Conservation (phyloP, 1,140 invertebrate genomes). For the Tetragonula clypearis region DNA sequence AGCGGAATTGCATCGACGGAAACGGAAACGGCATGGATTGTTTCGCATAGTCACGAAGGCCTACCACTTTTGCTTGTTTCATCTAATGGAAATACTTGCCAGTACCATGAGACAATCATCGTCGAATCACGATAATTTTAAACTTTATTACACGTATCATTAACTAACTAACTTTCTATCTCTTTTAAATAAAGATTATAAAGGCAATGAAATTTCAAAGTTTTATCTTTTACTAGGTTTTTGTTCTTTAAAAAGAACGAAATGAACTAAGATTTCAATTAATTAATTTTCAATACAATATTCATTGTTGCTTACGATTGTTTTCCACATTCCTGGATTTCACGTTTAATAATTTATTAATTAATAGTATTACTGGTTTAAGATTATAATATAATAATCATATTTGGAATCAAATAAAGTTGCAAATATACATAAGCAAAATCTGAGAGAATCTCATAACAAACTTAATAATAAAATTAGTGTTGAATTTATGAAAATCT, state of each 20-base stretch:
- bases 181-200: neutral
- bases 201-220: neutral
- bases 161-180: neutral
- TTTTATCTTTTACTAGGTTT: neutral
- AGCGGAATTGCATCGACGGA: constrained; percentile 61
- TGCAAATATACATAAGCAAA: neutral
- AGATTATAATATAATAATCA: no score
- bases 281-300: neutral
- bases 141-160: constrained; percentile 1
- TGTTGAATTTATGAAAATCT: neutral
- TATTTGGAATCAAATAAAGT: neutral
- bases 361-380: no score
- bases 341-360: no score
- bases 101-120: constrained; percentile 32
- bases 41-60: constrained; percentile 54
- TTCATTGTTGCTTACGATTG: neutral
- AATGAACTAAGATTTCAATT: neutral
- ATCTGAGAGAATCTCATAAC: neutral
- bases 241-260: neutral
- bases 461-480: neutral
- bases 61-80: constrained; percentile 33
- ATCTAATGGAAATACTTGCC: constrained; percentile 49
- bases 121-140: neutral
- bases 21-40: constrained; percentile 56
- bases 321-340: no score